Base-by-base conservation (phyloP, 1,140 invertebrate genomes). In the Bombus impatiens region DNA sequence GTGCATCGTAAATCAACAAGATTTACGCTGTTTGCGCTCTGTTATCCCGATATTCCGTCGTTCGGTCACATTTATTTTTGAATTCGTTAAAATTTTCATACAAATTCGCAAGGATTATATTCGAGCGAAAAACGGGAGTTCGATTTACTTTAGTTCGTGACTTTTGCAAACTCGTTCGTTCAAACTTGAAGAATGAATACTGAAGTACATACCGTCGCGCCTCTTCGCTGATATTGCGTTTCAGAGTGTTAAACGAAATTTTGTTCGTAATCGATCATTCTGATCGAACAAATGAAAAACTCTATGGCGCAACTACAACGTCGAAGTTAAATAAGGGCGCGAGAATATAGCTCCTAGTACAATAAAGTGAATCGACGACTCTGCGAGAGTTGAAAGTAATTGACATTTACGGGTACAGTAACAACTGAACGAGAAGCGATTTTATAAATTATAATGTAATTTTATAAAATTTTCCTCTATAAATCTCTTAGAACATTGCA, bases 391-490 rank as follows among this genome's bases (percentile, higher is more conserved):
- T n/a, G 25, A 12, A 42, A 32, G 3, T 47, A 44, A 74, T 42
- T 9, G 71, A n/a, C 22, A 32, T 32, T 47, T 22, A 0, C 42
- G 13, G 15, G n/a, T 10, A 40, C 4, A 40, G 18, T 12, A 1
- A 12, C 4, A 57, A 32, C 10, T 35, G 10, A 4, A 59, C 57
- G 15, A 2, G 4, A 12, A 37, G 35, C 40, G 18, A 25, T 42
- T 32, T 47, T 15, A 37, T 67, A 67, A 83, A 83, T 78, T 35
- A n/a, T 4, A 18, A 25, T 13, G 59, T 68, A 42, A 44, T 82
- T 62, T 57, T 59, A 18, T 22, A 42, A n/a, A 53, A 72, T 22
- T 81, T 32, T 22, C 13, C 0, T 32, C 25, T 40, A 72, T 62
- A 82, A 82, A 82, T 74, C 79, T 44, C 53, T 15, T 2, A 12